phyloP scores from a whole-genome alignment of 1,140 invertebrate genomes.

The Bombus polaris region DNA sequence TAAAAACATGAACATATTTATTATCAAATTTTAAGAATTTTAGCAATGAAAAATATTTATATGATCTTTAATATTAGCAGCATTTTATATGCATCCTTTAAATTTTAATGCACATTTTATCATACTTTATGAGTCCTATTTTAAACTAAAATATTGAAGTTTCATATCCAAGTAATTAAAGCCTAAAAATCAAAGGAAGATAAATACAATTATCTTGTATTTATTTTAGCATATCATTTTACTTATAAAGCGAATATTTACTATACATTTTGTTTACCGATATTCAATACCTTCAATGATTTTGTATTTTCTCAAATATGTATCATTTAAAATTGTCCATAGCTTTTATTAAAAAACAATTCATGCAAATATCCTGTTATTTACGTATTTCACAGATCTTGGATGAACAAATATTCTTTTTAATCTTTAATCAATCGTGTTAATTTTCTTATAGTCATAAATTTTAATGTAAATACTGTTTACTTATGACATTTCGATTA shows the following conservation, averaged over 20 bases:
- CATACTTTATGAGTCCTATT: no score
- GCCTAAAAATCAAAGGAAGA: neutral
- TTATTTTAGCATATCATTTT: no score
- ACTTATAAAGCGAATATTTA: no score
- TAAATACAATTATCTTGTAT: neutral
- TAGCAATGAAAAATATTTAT: neutral
- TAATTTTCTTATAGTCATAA: neutral
- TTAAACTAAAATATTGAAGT: no score
- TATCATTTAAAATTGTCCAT: neutral
- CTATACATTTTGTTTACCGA: no score
- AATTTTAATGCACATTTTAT: no score
- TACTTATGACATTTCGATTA: neutral
- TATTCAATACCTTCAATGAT: no score
- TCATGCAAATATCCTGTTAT: neutral
- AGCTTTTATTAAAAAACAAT: neutral
- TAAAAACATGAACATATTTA: neutral
- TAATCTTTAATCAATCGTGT: neutral
- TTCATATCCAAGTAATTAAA: no score
- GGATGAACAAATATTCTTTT: neutral
- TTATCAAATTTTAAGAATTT: neutral
- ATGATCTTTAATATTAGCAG: no score
- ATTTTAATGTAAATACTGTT: neutral
- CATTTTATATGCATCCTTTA: no score
- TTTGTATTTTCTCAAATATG: no score
- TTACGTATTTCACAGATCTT: neutral